Conservation (phyloP, 2,888 invertebrate genomes). For the Rhogogaster chlorosoma region DNA sequence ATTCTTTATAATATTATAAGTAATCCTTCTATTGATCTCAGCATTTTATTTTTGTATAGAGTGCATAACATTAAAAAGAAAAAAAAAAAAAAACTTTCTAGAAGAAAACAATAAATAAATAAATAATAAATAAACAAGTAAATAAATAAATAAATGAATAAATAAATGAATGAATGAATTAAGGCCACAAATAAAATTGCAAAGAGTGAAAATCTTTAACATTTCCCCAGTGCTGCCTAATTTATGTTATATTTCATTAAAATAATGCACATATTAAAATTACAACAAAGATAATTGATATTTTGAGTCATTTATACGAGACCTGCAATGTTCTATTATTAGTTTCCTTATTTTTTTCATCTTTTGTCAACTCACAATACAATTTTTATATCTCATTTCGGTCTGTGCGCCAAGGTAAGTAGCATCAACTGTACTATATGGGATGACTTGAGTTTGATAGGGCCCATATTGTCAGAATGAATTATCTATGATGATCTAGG, state of each 20-base stretch:
- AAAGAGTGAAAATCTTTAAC: conserved; percentile 70
- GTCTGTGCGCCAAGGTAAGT: conserved; percentile 42
- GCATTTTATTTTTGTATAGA: conserved; percentile 75
- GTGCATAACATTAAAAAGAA: conserved; percentile 10
- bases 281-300: background rate
- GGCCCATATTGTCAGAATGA: background rate
- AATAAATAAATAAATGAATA: conserved; percentile 55
- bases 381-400: background rate
- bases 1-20: conserved; percentile 59
- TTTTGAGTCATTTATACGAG: background rate
- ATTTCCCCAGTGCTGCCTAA: conserved; percentile 69
- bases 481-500: conserved; percentile 39
- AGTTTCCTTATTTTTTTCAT: background rate
- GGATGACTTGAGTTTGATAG: background rate
- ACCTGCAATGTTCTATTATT: background rate
- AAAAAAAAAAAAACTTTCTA: conserved; percentile 61
- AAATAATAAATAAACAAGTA: conserved; percentile 63
- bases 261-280: conserved; percentile 68
- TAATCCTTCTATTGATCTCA: conserved; percentile 71
- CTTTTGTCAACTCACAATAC: background rate
- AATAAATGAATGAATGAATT: conserved; percentile 60
- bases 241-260: background rate
- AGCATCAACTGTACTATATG: conserved; percentile 40
- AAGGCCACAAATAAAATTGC: conserved; percentile 65
- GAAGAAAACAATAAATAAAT: conserved; percentile 52